Conservation (phyloP, 1,140 invertebrate genomes). For the Rhagoletis pomonella region DNA sequence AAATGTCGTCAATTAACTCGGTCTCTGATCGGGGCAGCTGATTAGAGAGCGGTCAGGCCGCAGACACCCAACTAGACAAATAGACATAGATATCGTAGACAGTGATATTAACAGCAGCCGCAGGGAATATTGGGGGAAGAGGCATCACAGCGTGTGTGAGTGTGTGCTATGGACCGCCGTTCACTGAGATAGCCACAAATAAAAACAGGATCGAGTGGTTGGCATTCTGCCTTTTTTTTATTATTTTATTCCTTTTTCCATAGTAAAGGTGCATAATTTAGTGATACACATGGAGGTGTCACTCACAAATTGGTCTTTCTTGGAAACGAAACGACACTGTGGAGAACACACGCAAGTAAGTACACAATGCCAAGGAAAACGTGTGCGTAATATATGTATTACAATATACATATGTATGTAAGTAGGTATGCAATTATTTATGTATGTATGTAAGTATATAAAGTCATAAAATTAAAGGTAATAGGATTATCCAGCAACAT, state of each 20-base stretch:
- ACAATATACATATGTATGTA: not conserved
- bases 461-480: slow-evolving; percentile 51
- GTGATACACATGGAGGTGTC: slow-evolving; percentile 44
- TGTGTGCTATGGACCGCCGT: not conserved
- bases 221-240: not conserved
- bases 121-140: not conserved
- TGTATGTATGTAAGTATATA: not conserved
- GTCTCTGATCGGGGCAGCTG: slow-evolving; percentile 22
- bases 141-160: not conserved
- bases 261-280: slow-evolving; percentile 48
- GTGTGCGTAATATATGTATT: not conserved
- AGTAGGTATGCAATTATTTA: not conserved
- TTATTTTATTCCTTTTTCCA: not conserved
- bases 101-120: not conserved
- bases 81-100: slow-evolving; percentile 18
- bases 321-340: not conserved
- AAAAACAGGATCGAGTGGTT: slow-evolving; percentile 23
- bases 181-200: not conserved
- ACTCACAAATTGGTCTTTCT: slow-evolving; percentile 51
- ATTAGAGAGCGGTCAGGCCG: slow-evolving; percentile 7
- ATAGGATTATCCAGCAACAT: slow-evolving; percentile 31
- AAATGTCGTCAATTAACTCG: slow-evolving; percentile 50
- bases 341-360: slow-evolving; percentile 26
- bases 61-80: slow-evolving; percentile 43
- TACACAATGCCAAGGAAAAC: not conserved